These are phyloP conservation scores for Pontoporia blainvillei DNA, from an alignment of 2,113 vertebrate species.

Conservation along the genomic window DNA sequence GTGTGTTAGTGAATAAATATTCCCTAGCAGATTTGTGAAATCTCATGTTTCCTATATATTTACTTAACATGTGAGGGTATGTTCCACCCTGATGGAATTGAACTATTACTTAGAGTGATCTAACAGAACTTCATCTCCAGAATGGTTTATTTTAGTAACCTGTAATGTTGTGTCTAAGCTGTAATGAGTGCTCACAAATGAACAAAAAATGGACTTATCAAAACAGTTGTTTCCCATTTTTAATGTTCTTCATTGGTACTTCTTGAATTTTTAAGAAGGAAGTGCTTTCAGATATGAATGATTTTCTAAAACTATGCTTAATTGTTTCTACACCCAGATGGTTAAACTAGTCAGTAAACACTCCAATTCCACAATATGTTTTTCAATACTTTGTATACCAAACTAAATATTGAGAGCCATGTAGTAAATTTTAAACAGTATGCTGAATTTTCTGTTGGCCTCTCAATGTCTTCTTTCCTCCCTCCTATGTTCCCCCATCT, in stretches of 20 bases:
- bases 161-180: background rate
- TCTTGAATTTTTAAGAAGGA: background rate
- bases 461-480: background rate
- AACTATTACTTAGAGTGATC: background rate
- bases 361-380: background rate
- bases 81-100: background rate
- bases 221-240: background rate
- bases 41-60: background rate
- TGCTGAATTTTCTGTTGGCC: background rate
- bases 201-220: background rate
- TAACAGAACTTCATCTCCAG: background rate
- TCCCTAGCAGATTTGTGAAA: background rate
- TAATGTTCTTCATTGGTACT: background rate
- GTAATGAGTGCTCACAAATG: background rate
- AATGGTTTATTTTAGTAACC: background rate
- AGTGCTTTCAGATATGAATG: background rate
- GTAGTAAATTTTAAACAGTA: background rate
- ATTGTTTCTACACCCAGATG: background rate
- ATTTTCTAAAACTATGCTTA: background rate
- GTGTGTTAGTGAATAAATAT: background rate
- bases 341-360: background rate
- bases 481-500: too few species aligned
- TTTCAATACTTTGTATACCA: background rate
- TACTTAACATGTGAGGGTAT: background rate
- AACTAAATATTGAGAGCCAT: background rate